Percentiles rank a stretch among this genome's conserved stretches.
Conservation (phyloP, 2,888 invertebrate species). For the Carpatolechia fugitivella region DNA sequence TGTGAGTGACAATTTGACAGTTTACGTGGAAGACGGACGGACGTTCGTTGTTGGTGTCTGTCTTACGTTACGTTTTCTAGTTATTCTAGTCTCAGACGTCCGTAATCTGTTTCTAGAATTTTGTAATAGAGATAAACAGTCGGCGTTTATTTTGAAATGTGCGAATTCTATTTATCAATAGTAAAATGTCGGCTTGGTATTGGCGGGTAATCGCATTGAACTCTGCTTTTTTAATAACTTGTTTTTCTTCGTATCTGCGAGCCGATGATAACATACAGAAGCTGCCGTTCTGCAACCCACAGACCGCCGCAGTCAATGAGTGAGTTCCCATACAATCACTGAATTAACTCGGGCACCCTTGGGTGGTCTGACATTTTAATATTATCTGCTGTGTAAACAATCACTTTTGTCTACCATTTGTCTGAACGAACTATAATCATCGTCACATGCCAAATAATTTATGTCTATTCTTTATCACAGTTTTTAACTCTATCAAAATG, state of each 20-base stretch:
- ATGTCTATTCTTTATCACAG: too few species aligned
- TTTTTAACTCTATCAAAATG: too few species aligned
- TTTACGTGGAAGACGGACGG: slow-evolving; percentile 39
- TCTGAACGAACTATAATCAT: background rate
- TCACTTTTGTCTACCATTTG: too few species aligned
- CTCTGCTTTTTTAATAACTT: slow-evolving; percentile 55
- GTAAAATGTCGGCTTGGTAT: slow-evolving; percentile 73
- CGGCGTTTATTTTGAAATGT: slow-evolving; percentile 54
- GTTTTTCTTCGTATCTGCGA: slow-evolving; percentile 55
- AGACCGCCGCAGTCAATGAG: slow-evolving; percentile 56
- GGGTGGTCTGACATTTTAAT: too few species aligned
- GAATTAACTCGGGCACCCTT: too few species aligned
- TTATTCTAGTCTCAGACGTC: background rate
- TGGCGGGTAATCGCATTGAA: slow-evolving; percentile 64
- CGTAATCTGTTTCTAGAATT: slow-evolving; percentile 45
- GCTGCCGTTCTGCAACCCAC: slow-evolving; percentile 71
- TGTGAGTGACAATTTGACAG: slow-evolving; percentile 12
- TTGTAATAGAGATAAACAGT: slow-evolving; percentile 51
- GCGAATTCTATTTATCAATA: slow-evolving; percentile 57
- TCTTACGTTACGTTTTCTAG: background rate
- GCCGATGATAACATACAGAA: slow-evolving; percentile 65
- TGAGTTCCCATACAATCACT: slow-evolving; percentile 39
- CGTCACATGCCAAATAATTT: too few species aligned
- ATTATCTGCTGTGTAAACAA: background rate
- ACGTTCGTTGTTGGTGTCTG: slow-evolving; percentile 15